Percentiles rank a stretch among this genome's conserved stretches.
Evolutionary conservation across 2,797 vertebrate species (phyloP).

Genomic region (Diplodus sargus): DNA sequence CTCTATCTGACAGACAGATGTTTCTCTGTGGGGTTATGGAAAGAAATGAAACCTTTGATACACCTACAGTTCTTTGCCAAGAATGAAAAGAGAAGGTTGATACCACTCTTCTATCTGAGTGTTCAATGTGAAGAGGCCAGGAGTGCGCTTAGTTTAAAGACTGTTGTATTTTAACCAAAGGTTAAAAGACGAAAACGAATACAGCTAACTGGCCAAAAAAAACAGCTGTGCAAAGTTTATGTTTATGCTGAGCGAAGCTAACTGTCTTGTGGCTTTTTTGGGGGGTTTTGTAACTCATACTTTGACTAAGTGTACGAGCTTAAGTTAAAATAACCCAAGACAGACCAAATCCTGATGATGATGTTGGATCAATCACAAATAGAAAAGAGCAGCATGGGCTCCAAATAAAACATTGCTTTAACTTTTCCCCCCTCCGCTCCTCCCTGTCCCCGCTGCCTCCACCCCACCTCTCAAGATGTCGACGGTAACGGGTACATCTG

Average conservation of each 20-base stretch:
- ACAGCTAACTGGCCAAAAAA: too few relatives aligned
- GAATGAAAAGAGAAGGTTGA: not conserved
- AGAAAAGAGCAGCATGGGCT: not conserved
- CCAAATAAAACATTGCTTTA: not conserved
- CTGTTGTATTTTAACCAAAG: too few relatives aligned
- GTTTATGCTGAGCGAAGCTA: too few relatives aligned
- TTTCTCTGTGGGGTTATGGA: not conserved
- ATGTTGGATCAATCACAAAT: too few relatives aligned
- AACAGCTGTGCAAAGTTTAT: too few relatives aligned
- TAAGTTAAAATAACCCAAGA: too few relatives aligned
- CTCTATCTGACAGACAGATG: constrained; percentile 32
- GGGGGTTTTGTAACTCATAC: too few relatives aligned
- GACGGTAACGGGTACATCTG: constrained; percentile 93
- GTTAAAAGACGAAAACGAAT: too few relatives aligned
- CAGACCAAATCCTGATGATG: not conserved
- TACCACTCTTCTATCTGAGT: not conserved
- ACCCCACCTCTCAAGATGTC: constrained; percentile 82
- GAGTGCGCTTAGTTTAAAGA: not conserved
- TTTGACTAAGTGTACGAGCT: too few relatives aligned
- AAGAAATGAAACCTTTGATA: not conserved
- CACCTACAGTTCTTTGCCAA: not conserved
- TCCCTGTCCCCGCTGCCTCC: not conserved
- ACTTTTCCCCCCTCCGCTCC: not conserved
- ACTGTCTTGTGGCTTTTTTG: too few relatives aligned
- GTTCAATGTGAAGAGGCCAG: not conserved